Conservation (phyloP, 2,113 vertebrate species). For the Paramisgurnus dabryanus region DNA sequence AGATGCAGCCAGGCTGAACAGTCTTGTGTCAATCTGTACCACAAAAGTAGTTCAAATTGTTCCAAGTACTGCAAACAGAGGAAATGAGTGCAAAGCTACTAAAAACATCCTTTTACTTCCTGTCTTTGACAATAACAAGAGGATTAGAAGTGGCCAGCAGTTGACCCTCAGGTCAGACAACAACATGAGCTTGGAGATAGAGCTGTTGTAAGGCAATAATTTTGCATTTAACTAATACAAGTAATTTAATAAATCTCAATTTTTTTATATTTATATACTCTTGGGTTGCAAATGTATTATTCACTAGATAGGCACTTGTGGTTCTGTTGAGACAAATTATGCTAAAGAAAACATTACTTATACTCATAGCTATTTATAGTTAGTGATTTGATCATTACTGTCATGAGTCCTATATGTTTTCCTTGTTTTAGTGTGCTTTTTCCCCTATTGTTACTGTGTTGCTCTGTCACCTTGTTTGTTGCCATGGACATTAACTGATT, state of each 20-base stretch:
- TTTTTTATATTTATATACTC: conserved; percentile 27
- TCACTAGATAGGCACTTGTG: conserved; percentile 66
- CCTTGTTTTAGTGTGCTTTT: too few species aligned
- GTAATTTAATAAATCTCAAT: not conserved
- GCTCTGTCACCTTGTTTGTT: too few species aligned
- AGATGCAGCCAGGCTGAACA: conserved; percentile 54
- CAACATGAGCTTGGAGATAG: conserved; percentile 36
- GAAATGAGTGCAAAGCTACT: conserved; percentile 63
- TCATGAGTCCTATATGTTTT: too few species aligned
- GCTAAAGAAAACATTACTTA: not conserved
- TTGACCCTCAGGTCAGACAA: conserved; percentile 75
- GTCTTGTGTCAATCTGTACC: conserved; percentile 75
- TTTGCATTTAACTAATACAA: not conserved
- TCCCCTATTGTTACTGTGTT: too few species aligned
- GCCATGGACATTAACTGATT: too few species aligned
- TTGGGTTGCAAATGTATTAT: conserved; percentile 62
- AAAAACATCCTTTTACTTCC: conserved; percentile 79
- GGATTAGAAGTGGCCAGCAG: conserved; percentile 75
- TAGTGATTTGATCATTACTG: too few species aligned
- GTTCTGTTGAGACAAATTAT: conserved; percentile 66
- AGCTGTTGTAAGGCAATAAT: not conserved
- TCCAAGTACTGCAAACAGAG: conserved; percentile 81
- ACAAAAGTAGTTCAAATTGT: conserved; percentile 80
- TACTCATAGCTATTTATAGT: too few species aligned
- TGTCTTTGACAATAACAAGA: conserved; percentile 75